phyloP scores from a whole-genome alignment of 2,888 invertebrate species.

The Watsonalla cultraria region DNA sequence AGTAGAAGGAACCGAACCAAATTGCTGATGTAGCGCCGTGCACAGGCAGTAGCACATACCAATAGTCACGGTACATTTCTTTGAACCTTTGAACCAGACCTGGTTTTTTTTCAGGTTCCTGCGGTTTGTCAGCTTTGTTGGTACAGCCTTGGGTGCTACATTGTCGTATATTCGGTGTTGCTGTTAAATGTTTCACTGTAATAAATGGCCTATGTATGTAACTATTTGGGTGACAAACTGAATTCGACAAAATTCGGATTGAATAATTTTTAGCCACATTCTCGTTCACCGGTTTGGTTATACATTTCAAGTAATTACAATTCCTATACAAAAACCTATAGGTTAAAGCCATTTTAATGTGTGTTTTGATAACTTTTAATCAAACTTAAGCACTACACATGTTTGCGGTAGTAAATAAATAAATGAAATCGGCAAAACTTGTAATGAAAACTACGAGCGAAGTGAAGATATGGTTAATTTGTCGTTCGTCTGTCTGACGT shows the following conservation, averaged over 20 bases:
- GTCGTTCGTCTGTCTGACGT: no score
- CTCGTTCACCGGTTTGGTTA: constrained; percentile 59
- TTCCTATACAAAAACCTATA: constrained; percentile 50
- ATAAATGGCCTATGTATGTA: constrained; percentile 21
- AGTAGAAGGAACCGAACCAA: constrained; percentile 95
- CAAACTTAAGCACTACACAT: constrained; percentile 27
- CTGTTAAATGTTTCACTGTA: constrained; percentile 26
- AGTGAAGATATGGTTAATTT: no score
- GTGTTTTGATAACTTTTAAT: constrained; percentile 5
- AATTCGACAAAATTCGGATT: constrained; percentile 42
- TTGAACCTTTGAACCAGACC: constrained; percentile 90
- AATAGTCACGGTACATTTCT: constrained; percentile 95
- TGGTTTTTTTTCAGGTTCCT: constrained; percentile 59
- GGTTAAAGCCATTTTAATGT: constrained; percentile 50
- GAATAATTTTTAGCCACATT: constrained; percentile 39
- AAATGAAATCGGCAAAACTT: neutral
- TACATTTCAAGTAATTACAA: constrained; percentile 37
- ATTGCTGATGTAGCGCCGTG: constrained; percentile 91
- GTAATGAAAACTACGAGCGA: no score
- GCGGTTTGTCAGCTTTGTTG: constrained; percentile 18
- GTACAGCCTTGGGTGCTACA: constrained; percentile 31
- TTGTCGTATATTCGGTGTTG: constrained; percentile 26
- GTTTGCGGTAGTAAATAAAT: constrained; percentile 15
- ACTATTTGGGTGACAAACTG: constrained; percentile 39
- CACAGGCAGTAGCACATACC: constrained; percentile 97